Evolutionary conservation across 2,888 invertebrate species (phyloP).

Genomic region (Rhopalosiphum nymphaeae): DNA sequence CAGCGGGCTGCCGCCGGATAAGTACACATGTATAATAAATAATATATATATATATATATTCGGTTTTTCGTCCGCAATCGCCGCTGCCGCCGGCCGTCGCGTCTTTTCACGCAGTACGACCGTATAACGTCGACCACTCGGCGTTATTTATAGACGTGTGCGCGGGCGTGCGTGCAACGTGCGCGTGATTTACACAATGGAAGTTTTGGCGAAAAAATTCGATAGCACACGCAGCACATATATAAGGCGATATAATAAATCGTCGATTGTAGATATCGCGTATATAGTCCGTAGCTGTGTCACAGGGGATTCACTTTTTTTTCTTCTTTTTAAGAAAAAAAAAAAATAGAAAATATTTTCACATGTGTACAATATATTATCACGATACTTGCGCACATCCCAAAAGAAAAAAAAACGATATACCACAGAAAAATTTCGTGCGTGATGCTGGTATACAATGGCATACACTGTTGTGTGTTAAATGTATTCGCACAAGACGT

Average conservation of each 20-base stretch:
- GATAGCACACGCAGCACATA: background rate
- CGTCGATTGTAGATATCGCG: background rate
- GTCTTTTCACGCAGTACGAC: background rate
- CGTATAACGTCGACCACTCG: background rate
- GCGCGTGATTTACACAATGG: background rate
- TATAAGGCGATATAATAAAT: background rate
- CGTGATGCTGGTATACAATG: background rate
- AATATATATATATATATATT: background rate
- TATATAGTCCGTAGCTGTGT: background rate
- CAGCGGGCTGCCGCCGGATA: constrained; percentile 34
- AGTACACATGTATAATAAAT: background rate
- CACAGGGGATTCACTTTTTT: background rate
- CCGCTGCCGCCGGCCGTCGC: background rate
- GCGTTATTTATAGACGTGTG: constrained; percentile 16
- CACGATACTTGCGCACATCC: background rate
- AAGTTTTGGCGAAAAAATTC: background rate
- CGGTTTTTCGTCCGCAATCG: background rate
- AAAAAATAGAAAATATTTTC: background rate
- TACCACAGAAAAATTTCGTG: background rate
- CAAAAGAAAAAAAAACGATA: background rate
- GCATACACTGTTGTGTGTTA: background rate
- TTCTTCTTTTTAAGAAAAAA: background rate
- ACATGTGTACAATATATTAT: background rate
- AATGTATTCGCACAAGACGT: background rate
- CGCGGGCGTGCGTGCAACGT: background rate